Percentiles rank a stretch among this genome's conserved stretches.
Conservation (phyloP, 2,888 invertebrate genomes). For the Tetranychus truncatus region DNA sequence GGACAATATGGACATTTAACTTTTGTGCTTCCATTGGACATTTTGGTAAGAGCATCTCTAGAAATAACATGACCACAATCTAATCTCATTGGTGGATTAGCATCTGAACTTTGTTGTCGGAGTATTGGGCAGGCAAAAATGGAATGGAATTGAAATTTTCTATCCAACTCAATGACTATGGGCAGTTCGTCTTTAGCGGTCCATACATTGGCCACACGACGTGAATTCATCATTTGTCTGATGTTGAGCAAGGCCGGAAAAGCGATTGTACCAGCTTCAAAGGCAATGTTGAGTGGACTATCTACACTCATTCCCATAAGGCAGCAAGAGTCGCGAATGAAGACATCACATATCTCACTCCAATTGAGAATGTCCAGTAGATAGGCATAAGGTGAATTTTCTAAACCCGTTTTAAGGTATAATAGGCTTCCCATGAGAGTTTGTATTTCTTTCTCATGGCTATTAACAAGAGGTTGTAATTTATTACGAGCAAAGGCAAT, state of each 20-base stretch:
- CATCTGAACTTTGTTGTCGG: conserved; percentile 81
- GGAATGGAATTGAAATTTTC: conserved; percentile 80
- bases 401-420: conserved; percentile 56
- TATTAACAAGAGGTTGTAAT: conserved; percentile 58
- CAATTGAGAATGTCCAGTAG: conserved; percentile 56
- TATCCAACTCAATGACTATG: conserved; percentile 82
- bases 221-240: conserved; percentile 69
- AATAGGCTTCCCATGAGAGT: conserved; percentile 66
- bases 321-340: conserved; percentile 76
- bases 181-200: conserved; percentile 80
- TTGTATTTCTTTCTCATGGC: conserved; percentile 63
- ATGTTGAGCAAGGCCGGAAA: conserved; percentile 85
- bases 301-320: conserved; percentile 71
- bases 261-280: conserved; percentile 79
- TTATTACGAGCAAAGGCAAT: conserved; percentile 65
- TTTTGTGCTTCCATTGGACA: conserved; percentile 66
- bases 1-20: conserved; percentile 99
- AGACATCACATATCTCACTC: conserved; percentile 70
- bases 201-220: conserved; percentile 83
- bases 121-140: conserved; percentile 97
- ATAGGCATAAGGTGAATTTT: conserved; percentile 56
- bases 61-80: conserved; percentile 97
- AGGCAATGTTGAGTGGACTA: conserved; percentile 70
- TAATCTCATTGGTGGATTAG: conserved; percentile 93
- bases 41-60: conserved; percentile 81